A percentile compares a stretch with the other conserved stretches of the same genome.
Evolutionary conservation across 2,797 vertebrate species (phyloP).

Genomic region (Nyctalus aviator): DNA sequence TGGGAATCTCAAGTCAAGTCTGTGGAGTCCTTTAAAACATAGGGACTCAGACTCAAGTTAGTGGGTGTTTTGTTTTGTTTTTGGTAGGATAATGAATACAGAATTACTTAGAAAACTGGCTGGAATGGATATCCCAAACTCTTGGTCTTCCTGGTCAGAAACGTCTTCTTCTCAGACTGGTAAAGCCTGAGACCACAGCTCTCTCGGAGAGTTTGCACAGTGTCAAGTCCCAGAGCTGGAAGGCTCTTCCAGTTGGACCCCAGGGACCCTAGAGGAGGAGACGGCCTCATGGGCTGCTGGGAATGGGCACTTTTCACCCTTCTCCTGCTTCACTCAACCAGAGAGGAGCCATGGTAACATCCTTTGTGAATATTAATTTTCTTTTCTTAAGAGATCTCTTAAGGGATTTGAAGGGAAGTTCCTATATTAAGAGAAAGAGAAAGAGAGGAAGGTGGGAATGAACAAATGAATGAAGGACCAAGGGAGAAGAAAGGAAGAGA

Average conservation of each 20-base stretch:
- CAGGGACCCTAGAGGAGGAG: background rate
- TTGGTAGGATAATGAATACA: background rate
- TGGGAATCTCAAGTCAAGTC: background rate
- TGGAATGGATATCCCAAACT: constrained; percentile 36
- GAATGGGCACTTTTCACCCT: background rate
- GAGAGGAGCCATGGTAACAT: background rate
- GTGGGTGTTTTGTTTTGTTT: too few relatives aligned
- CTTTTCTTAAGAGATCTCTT: background rate
- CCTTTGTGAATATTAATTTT: background rate
- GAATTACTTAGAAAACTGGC: constrained; percentile 1
- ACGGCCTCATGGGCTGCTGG: background rate
- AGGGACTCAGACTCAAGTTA: constrained; percentile 27
- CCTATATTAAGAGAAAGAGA: background rate
- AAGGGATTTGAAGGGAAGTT: background rate
- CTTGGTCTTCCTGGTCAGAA: background rate
- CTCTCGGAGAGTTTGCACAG: background rate
- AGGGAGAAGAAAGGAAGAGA: background rate
- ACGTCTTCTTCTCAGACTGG: background rate
- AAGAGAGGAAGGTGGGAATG: background rate
- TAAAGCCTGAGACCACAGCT: background rate
- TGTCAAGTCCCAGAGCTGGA: background rate
- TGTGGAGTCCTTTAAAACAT: background rate
- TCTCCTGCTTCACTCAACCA: background rate
- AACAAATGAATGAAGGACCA: too few relatives aligned
- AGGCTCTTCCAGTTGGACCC: background rate